phyloP scores from a whole-genome alignment of 2,888 invertebrate genomes.

The Panorpa germanica region DNA sequence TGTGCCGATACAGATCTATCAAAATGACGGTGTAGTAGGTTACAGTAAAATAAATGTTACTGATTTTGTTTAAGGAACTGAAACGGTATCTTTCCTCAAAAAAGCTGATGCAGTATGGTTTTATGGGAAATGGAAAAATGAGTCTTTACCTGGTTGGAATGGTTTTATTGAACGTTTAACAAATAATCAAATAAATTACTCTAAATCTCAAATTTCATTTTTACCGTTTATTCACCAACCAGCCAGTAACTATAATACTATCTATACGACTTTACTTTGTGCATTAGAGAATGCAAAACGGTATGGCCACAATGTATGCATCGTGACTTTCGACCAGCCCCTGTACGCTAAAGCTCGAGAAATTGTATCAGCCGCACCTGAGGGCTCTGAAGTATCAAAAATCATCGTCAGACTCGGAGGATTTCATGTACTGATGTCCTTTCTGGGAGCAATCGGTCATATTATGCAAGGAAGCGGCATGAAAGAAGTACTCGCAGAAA shows the following conservation, averaged over 20 bases:
- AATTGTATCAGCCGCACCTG: conserved; percentile 13
- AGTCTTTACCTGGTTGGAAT: conserved; percentile 15
- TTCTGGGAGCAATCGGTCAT: conserved; percentile 18
- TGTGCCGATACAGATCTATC: conserved; percentile 16
- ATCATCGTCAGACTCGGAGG: conserved; percentile 11
- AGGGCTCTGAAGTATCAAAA: conserved; percentile 10
- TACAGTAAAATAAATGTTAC: conserved; percentile 13
- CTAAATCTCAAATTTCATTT: too few relatives aligned
- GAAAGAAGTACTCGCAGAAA: conserved; percentile 15
- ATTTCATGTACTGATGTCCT: conserved; percentile 19
- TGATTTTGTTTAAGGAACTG: conserved; percentile 11
- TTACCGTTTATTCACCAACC: too few relatives aligned
- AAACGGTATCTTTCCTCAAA: conserved; percentile 12
- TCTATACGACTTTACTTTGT: too few relatives aligned
- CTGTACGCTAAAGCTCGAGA: conserved; percentile 15
- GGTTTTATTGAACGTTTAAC: too few relatives aligned
- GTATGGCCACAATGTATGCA: too few relatives aligned
- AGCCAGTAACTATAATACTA: too few relatives aligned
- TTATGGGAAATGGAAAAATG: conserved; percentile 16
- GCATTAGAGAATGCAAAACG: too few relatives aligned
- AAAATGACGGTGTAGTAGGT: conserved; percentile 15
- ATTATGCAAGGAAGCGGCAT: conserved; percentile 22
- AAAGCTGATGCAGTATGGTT: conserved; percentile 15
- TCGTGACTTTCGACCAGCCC: too few relatives aligned
- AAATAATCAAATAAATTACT: too few relatives aligned